Evolutionary conservation across 2,888 invertebrate genomes (phyloP).

Genomic region (Syrphus vitripennis): DNA sequence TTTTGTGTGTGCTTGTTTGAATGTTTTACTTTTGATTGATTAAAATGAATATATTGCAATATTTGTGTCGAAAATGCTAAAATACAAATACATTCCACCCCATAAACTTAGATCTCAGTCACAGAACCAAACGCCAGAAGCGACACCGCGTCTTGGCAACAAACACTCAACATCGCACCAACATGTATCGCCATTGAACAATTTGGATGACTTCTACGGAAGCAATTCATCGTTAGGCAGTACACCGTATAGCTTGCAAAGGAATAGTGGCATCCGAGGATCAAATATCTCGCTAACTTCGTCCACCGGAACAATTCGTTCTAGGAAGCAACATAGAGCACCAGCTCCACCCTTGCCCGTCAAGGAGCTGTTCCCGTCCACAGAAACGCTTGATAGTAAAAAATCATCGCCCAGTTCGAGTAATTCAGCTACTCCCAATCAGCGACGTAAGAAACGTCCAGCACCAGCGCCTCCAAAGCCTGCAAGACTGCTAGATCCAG

Average conservation of each 20-base stretch:
- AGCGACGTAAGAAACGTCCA: slow-evolving; percentile 84
- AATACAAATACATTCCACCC: slow-evolving; percentile 78
- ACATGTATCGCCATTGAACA: slow-evolving; percentile 73
- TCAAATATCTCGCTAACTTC: slow-evolving; percentile 76
- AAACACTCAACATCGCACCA: slow-evolving; percentile 62
- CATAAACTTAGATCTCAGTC: slow-evolving; percentile 77
- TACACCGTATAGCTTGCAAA: slow-evolving; percentile 72
- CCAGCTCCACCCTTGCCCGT: slow-evolving; percentile 76
- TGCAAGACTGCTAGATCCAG: slow-evolving; percentile 64
- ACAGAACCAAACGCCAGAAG: slow-evolving; percentile 77
- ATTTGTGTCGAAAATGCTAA: slow-evolving; percentile 75
- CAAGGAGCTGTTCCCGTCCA: slow-evolving; percentile 74
- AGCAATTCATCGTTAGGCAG: slow-evolving; percentile 75
- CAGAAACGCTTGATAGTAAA: slow-evolving; percentile 71
- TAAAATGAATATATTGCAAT: slow-evolving; percentile 39
- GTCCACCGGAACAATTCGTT: slow-evolving; percentile 76
- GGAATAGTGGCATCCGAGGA: slow-evolving; percentile 74
- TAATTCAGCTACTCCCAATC: slow-evolving; percentile 79
- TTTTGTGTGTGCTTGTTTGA: slow-evolving; percentile 18
- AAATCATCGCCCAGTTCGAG: slow-evolving; percentile 76
- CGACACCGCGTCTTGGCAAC: slow-evolving; percentile 75
- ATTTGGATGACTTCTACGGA: slow-evolving; percentile 75
- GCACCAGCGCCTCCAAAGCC: slow-evolving; percentile 83
- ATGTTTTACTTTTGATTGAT: not conserved
- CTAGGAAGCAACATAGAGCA: slow-evolving; percentile 76